phyloP scores from a whole-genome alignment of 2,888 invertebrate species.

The Troides helena region DNA sequence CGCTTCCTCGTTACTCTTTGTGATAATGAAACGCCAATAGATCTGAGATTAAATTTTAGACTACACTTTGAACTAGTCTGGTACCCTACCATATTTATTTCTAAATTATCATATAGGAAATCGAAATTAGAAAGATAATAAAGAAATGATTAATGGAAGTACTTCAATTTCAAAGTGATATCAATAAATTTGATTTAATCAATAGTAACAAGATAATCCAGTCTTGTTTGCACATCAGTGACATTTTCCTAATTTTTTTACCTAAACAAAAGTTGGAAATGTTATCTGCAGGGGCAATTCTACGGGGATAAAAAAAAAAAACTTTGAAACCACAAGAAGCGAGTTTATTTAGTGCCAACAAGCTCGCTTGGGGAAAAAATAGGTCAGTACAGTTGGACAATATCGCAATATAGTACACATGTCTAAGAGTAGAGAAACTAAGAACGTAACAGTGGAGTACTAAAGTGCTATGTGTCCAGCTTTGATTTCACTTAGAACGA shows the following conservation, averaged over 20 bases:
- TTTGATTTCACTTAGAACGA: too few species aligned
- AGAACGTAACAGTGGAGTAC: not conserved
- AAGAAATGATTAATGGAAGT: too few species aligned
- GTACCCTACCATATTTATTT: too few species aligned
- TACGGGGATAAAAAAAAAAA: not conserved
- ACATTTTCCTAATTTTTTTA: not conserved
- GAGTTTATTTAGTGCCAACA: conserved; percentile 22
- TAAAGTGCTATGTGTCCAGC: not conserved
- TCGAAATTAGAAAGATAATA: too few species aligned
- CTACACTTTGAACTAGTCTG: too few species aligned
- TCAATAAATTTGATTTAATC: too few species aligned
- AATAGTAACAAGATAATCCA: not conserved
- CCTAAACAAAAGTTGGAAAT: not conserved
- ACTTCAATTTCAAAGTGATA: too few species aligned
- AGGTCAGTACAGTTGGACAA: conserved; percentile 21
- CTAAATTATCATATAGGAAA: too few species aligned
- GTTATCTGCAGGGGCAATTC: not conserved
- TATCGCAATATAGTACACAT: conserved; percentile 21
- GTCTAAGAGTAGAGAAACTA: conserved; percentile 12
- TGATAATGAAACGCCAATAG: not conserved
- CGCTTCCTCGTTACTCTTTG: not conserved
- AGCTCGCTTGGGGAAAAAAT: conserved; percentile 19
- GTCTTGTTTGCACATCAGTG: not conserved
- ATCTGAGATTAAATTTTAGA: not conserved
- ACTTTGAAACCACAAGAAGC: conserved; percentile 16